Conservation (phyloP, 2,797 vertebrate species). For the Labroides dimidiatus region DNA sequence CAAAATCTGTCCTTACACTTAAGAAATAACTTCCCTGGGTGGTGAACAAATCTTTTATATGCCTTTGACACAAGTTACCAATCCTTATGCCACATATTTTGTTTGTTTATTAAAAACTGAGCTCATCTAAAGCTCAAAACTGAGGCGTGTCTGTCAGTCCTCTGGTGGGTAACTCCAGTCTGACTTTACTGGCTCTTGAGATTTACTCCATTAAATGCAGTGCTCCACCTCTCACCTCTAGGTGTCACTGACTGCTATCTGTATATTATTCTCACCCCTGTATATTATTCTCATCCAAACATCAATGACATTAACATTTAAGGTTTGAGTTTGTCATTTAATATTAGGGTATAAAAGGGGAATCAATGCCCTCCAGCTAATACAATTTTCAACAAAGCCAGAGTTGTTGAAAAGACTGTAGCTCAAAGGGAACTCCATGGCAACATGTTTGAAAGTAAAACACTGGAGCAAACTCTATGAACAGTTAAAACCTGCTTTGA, state of each 20-base stretch:
- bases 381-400: conserved; percentile 3
- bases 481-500: conserved; percentile 20
- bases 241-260: conserved; percentile 76
- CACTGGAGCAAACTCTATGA: neutral
- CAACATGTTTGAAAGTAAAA: conserved; percentile 19
- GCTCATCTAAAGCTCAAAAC: neutral
- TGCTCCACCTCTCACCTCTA: conserved; percentile 66
- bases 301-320: conserved; percentile 1
- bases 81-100: neutral
- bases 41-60: neutral
- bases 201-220: conserved; percentile 30
- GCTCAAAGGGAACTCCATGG: conserved; percentile 7
- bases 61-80: neutral
- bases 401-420: neutral
- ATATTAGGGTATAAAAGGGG: neutral
- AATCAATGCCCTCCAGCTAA: conserved; percentile 14
- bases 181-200: neutral
- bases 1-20: neutral
- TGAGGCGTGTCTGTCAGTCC: neutral
- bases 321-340: conserved; percentile 7
- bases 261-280: conserved; percentile 14
- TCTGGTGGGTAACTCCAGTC: neutral
- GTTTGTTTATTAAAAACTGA: neutral
- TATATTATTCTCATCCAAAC: conserved; percentile 2
- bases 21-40: neutral